phyloP scores from a whole-genome alignment of 2,888 invertebrate genomes.

The Aethes cnicana region DNA sequence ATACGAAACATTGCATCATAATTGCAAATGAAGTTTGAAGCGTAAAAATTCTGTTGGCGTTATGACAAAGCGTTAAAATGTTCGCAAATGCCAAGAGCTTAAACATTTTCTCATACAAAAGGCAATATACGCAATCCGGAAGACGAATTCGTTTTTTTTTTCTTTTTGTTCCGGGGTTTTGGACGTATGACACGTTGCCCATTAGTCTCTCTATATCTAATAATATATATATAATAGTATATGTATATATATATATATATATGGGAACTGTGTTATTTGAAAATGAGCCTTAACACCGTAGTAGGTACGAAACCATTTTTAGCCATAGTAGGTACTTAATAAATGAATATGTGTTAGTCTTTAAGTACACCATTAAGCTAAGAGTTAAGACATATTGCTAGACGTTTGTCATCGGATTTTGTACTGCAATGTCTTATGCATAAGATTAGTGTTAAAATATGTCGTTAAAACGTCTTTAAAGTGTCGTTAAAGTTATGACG shows the following conservation, averaged over 20 bases:
- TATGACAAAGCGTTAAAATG: not conserved
- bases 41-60: too few relatives aligned
- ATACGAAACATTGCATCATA: too few relatives aligned
- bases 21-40: not conserved
- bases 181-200: not conserved
- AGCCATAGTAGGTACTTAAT: too few relatives aligned
- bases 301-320: too few relatives aligned
- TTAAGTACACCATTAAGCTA: too few relatives aligned
- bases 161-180: constrained; percentile 2
- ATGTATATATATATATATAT: too few relatives aligned
- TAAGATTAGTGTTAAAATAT: not conserved
- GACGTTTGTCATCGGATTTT: not conserved
- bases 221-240: too few relatives aligned
- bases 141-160: not conserved
- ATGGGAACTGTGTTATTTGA: not conserved
- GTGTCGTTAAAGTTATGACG: constrained; percentile 11
- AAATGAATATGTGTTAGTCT: too few relatives aligned
- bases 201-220: constrained; percentile 1
- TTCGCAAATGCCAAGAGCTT: not conserved
- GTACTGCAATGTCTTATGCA: not conserved
- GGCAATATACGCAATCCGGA: constrained; percentile 1
- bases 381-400: too few relatives aligned
- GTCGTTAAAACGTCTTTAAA: constrained; percentile 13
- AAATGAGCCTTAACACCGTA: constrained; percentile 1
- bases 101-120: not conserved